Evolutionary conservation across 2,888 invertebrate genomes (phyloP).

Genomic region (Augochlorella aurata): DNA sequence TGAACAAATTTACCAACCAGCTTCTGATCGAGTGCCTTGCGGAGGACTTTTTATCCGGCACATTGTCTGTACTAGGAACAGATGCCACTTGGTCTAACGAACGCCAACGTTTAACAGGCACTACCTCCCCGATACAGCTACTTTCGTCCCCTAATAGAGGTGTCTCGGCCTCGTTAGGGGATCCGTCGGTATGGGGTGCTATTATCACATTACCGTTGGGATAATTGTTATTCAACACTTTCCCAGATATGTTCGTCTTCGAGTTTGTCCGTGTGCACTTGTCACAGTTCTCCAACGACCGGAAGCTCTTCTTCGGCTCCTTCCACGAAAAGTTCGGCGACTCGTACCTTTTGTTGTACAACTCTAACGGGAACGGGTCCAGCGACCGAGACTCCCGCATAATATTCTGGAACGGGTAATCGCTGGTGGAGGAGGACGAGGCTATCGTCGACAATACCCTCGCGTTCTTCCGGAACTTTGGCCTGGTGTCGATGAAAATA

Average conservation of each 20-base stretch:
- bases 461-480: conserved; percentile 73
- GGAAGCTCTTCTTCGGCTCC: conserved; percentile 78
- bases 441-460: conserved; percentile 87
- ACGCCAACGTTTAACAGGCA: conserved; percentile 87
- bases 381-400: conserved; percentile 86
- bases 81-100: conserved; percentile 88
- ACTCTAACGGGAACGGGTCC: conserved; percentile 84
- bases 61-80: conserved; percentile 76
- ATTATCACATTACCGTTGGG: conserved; percentile 83
- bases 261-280: conserved; percentile 79
- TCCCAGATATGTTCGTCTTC: conserved; percentile 82
- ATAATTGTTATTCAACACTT: conserved; percentile 83
- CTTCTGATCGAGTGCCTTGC: conserved; percentile 87
- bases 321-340: conserved; percentile 74
- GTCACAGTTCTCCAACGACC: conserved; percentile 83
- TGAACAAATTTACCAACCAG: conserved; percentile 90
- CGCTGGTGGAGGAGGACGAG: conserved; percentile 83
- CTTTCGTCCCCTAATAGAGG: conserved; percentile 81
- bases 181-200: conserved; percentile 71
- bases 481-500: conserved; percentile 71
- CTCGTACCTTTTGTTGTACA: conserved; percentile 72
- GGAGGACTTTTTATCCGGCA: conserved; percentile 85
- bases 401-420: conserved; percentile 75
- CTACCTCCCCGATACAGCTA: conserved; percentile 73
- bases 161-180: conserved; percentile 80